These are phyloP conservation scores for Sarcophaga subvicina DNA, from an alignment of 2,888 invertebrate genomes.

Conservation along the genomic window DNA sequence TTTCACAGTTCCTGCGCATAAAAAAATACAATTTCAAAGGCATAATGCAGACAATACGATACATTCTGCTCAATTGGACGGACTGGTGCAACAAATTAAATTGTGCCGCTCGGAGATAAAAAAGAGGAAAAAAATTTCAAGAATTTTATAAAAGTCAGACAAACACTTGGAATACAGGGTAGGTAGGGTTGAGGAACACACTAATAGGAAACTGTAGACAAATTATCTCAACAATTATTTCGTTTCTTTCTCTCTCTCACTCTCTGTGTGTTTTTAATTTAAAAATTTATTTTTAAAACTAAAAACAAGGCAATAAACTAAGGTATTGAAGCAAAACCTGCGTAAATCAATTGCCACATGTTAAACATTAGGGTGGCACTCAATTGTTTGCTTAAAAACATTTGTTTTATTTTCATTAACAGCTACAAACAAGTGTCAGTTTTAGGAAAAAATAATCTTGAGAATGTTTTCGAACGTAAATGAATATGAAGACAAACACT, in stretches of 20 bases:
- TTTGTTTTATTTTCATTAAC: slow-evolving; percentile 62
- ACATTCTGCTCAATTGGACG: neutral
- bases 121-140: slow-evolving; percentile 46
- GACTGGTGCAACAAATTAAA: slow-evolving; percentile 51
- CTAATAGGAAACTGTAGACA: slow-evolving; percentile 62
- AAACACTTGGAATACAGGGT: slow-evolving; percentile 22
- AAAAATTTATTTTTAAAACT: slow-evolving; percentile 60
- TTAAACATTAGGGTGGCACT: slow-evolving; percentile 51
- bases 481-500: neutral
- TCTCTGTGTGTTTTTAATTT: too few species aligned
- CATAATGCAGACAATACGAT: slow-evolving; percentile 1
- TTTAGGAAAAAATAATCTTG: slow-evolving; percentile 32
- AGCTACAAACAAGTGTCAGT: slow-evolving; percentile 61
- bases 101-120: slow-evolving; percentile 32
- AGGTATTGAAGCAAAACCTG: neutral
- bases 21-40: slow-evolving; percentile 48
- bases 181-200: slow-evolving; percentile 1
- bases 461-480: slow-evolving; percentile 34
- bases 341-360: slow-evolving; percentile 67
- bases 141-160: slow-evolving; percentile 38
- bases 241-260: slow-evolving; percentile 23
- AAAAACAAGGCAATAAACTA: slow-evolving; percentile 39
- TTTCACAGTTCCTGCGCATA: neutral
- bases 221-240: slow-evolving; percentile 67
- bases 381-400: slow-evolving; percentile 39